These are phyloP conservation scores for Drosophila fulvimacula DNA, from an alignment of 2,888 invertebrate genomes.

Conservation along the genomic window DNA sequence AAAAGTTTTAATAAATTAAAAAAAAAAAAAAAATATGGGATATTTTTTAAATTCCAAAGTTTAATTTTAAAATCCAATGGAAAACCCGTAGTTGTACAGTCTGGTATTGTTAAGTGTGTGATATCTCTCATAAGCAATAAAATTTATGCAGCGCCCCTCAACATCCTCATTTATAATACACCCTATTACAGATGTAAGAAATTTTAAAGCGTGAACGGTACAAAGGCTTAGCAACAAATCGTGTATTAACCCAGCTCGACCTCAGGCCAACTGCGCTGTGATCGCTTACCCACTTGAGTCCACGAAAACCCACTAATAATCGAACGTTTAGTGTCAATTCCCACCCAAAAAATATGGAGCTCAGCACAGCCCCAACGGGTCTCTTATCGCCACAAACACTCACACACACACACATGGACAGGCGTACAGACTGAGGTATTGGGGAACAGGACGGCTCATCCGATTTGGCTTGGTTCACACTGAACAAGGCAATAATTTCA, in stretches of 20 bases:
- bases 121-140: too few species aligned
- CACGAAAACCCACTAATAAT: slow-evolving; percentile 63
- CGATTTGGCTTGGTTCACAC: slow-evolving; percentile 78
- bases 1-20: too few species aligned
- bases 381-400: slow-evolving; percentile 38
- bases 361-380: slow-evolving; percentile 11
- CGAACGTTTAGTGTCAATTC: slow-evolving; percentile 68
- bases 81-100: too few species aligned
- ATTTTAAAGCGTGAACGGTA: background rate
- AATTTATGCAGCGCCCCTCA: background rate
- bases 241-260: slow-evolving; percentile 20
- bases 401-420: background rate
- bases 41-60: too few species aligned
- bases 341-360: slow-evolving; percentile 31
- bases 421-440: slow-evolving; percentile 28
- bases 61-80: too few species aligned
- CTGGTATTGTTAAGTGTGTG: too few species aligned
- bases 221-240: slow-evolving; percentile 10
- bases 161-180: background rate
- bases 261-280: background rate
- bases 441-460: slow-evolving; percentile 61
- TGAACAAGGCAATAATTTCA: slow-evolving; percentile 80
- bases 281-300: slow-evolving; percentile 37
- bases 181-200: background rate
- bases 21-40: too few species aligned